Base-by-base conservation (phyloP, 2,888 invertebrate genomes). In the Stegana nigrithorax region DNA sequence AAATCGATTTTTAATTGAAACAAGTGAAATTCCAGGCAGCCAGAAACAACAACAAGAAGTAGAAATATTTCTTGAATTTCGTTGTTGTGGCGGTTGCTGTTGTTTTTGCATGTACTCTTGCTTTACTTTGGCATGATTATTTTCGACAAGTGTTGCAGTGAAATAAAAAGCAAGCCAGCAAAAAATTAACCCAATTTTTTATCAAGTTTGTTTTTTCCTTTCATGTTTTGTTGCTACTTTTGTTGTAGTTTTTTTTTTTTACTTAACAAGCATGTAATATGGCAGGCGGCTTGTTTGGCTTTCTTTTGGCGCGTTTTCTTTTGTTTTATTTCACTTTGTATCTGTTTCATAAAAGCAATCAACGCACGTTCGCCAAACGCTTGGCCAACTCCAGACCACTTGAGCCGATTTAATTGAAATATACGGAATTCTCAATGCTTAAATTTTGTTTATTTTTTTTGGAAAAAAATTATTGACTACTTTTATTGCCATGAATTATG, bases 1-100 rank as follows among this genome's bases (percentile, higher is more conserved):
- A 6, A 55, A 51, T 26, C 23, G 51, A 51, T 51, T 51, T 51
- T 51, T 51, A 55, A 55, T 55, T 55, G 53, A 55, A 47, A 47
- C 47, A 47, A 47, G 47, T 47, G 47, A 47, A 47, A 47, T 47
- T 47, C 47, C 47, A 47, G n/a, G n/a, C n/a, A n/a, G n/a, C n/a
- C n/a, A n/a, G 14, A 39, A 39, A 39, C 39, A 39, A 39, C 14
- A n/a, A 39, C 14, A 39, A 51, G n/a, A 26, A 47, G 21, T 21
- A 19, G n/a, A 21, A 21, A 47, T 21, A 47, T 10, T 21, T 47
- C 1, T 21, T 14, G 1, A 44, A 44, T 8, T 8, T 12, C n/a
- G 32, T 12, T 12, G 32, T 3, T 32, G 32, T 32, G 8, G 32
- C 32, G 2, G 32, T 32, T 1, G 32, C 32, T 32, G 32, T 7